Conservation (phyloP, 2,797 vertebrate species). For the Falco peregrinus region DNA sequence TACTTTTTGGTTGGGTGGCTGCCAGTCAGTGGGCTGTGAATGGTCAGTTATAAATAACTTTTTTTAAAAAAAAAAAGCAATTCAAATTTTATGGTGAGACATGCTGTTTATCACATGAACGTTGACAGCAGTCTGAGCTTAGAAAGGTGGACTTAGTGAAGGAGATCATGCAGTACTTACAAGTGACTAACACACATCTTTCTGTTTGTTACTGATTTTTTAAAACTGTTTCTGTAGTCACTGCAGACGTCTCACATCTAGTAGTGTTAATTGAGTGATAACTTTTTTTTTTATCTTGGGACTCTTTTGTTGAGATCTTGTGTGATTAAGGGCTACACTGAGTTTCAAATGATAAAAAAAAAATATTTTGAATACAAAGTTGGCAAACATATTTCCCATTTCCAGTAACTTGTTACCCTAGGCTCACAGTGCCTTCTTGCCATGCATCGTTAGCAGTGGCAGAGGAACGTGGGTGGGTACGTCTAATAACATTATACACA, state of each 20-base stretch:
- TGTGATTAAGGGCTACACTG: neutral
- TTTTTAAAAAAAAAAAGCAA: neutral
- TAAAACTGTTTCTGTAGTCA: neutral
- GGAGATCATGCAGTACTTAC: neutral
- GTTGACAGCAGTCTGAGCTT: neutral
- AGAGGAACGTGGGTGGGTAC: neutral
- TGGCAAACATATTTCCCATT: neutral
- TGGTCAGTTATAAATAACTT: neutral
- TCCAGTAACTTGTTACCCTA: neutral
- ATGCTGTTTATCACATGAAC: neutral
- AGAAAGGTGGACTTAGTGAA: neutral
- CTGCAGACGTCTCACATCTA: neutral
- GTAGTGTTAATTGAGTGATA: neutral
- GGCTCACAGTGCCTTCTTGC: neutral
- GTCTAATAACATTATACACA: neutral
- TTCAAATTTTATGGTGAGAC: neutral
- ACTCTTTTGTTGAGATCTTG: neutral
- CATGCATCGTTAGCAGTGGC: neutral
- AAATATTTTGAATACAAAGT: neutral
- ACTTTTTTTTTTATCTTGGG: neutral
- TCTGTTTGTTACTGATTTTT: neutral
- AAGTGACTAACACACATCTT: neutral
- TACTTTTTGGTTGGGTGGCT: constrained; percentile 23
- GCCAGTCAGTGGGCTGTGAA: neutral
- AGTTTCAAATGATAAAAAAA: neutral